Conservation (phyloP, 1,140 invertebrate genomes). For the Macrobrachium rosenbergii region DNA sequence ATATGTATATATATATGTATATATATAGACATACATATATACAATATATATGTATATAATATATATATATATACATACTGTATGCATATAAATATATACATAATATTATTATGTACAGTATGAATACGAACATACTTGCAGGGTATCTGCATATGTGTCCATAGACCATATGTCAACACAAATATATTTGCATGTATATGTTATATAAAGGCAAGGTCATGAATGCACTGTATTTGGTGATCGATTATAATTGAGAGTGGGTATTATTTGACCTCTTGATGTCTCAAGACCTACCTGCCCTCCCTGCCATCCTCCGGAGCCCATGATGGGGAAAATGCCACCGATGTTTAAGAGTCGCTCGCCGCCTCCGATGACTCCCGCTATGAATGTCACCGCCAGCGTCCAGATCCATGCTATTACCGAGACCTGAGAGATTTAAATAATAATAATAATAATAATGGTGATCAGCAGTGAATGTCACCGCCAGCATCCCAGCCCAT, state of each 20-base stretch:
- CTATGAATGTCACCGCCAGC: background rate
- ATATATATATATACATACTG: too few species aligned
- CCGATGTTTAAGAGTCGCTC: constrained; percentile 88
- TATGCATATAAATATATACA: too few species aligned
- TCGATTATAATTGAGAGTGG: too few species aligned
- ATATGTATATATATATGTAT: constrained; percentile 10
- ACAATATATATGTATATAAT: background rate
- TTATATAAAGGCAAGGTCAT: too few species aligned
- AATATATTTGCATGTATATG: too few species aligned
- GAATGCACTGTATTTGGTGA: too few species aligned
- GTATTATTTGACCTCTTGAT: background rate
- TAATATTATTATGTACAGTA: too few species aligned
- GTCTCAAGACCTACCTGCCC: constrained; percentile 75
- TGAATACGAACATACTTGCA: too few species aligned
- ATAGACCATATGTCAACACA: too few species aligned
- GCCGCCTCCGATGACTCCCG: background rate
- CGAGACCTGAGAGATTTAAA: background rate
- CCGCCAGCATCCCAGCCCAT: too few species aligned
- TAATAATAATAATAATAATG: background rate
- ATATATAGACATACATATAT: background rate
- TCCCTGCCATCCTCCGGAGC: constrained; percentile 95
- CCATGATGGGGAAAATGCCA: constrained; percentile 96
- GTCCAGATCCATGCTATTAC: constrained; percentile 15
- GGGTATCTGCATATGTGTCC: too few species aligned
- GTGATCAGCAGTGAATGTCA: background rate